phyloP scores from a whole-genome alignment of 1,140 invertebrate genomes.

The Cydia amplana region DNA sequence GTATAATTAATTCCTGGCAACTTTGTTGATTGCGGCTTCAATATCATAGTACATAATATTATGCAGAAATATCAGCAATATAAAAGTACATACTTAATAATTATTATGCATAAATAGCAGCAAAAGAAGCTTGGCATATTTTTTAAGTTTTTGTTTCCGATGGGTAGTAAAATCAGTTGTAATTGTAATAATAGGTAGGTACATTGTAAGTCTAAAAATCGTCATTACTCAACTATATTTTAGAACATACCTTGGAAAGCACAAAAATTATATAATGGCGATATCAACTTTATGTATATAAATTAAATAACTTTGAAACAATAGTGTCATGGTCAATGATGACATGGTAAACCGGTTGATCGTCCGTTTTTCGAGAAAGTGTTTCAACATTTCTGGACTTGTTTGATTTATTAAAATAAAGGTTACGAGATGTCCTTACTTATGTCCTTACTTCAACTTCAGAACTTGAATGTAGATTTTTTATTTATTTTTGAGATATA shows the following conservation, averaged over 20 bases:
- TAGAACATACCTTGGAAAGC: neutral
- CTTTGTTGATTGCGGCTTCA: too few relatives aligned
- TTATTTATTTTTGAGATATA: neutral
- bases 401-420: slow-evolving; percentile 5
- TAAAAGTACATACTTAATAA: too few relatives aligned
- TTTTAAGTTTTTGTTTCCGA: too few relatives aligned
- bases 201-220: too few relatives aligned
- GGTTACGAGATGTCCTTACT: neutral
- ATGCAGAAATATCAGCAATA: too few relatives aligned
- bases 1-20: too few relatives aligned
- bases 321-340: slow-evolving; percentile 24
- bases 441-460: neutral
- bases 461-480: neutral
- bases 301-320: neutral
- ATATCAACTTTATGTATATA: slow-evolving; percentile 9
- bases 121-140: too few relatives aligned
- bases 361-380: neutral
- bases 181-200: too few relatives aligned
- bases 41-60: too few relatives aligned
- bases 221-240: too few relatives aligned
- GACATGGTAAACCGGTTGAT: neutral
- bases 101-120: too few relatives aligned
- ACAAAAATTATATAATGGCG: neutral
- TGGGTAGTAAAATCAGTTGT: too few relatives aligned
- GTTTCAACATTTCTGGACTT: slow-evolving; percentile 10